Evolutionary conservation across 2,113 vertebrate genomes (phyloP), one percentile per base, ranked within the genome.

Genomic region (Pleuronectes platessa): DNA sequence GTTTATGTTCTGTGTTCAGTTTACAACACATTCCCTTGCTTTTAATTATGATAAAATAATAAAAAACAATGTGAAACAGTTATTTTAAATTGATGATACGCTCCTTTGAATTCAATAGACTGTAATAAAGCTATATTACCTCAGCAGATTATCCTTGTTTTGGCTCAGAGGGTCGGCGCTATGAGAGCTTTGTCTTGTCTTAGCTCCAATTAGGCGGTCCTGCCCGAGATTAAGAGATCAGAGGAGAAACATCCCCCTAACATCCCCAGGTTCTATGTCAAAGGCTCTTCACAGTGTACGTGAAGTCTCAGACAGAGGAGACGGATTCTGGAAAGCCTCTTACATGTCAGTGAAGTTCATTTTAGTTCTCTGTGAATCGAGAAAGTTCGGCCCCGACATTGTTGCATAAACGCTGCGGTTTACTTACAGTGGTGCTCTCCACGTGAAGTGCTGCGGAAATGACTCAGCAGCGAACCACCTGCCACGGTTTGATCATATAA

Each of bases 141-240:
- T 14, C 56, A 49, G 27, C 67, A 83, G 61, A 71, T 84, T 74
- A 81, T 56, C 53, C 61, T 75, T 56, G 58, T 63, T 18, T 78
- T 71, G 31, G 64, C 51, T 51, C n/a, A 60, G 56, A 79, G 27
- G 37, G 31, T 26, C 3, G 13, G n/a, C 37, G 68, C 54, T 35
- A 59, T 68, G 31, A 49, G 23, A 61, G 79, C 71, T 74, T 78
- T 82, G 81, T 80, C 79, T 74, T 68, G 55, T 60, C 81, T 87
- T 86, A 77, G 61, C 66, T 62, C 83, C 71, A 83, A 72, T 86
- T 86, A 88, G 67, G 35, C 26, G 42, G 26, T 65, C 54, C 62
- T 40, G 5, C 24, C 74, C 20, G 1, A 79, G 85, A 88, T 88
- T 86, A 81, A 76, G 24, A 79, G 79, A 85, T 86, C 63, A 87